These are phyloP conservation scores for Pempheris klunzingeri DNA, from an alignment of 2,797 vertebrate genomes.

Conservation along the genomic window DNA sequence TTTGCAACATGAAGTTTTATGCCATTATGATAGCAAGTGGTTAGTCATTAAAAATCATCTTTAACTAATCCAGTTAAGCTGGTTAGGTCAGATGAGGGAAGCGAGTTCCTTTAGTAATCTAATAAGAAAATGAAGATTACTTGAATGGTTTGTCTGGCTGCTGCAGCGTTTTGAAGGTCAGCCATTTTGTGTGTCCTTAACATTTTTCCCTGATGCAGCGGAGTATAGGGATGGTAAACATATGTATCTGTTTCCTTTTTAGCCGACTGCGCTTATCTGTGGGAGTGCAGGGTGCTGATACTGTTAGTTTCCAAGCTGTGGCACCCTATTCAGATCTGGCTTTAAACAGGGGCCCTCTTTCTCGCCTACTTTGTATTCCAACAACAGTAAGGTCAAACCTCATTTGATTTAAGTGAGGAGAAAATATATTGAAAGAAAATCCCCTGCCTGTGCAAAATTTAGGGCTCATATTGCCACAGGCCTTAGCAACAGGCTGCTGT, in stretches of 20 bases:
- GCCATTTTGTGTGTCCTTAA: constrained; percentile 64
- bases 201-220: constrained; percentile 71
- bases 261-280: constrained; percentile 74
- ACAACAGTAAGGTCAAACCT: constrained; percentile 67
- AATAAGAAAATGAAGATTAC: constrained; percentile 36
- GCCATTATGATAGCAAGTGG: no score
- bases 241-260: constrained; percentile 70
- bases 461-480: constrained; percentile 24
- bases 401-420: constrained; percentile 63
- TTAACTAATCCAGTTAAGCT: no score
- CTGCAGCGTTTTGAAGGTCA: constrained; percentile 75
- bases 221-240: constrained; percentile 73
- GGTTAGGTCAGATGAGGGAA: no score
- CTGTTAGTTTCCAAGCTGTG: constrained; percentile 64
- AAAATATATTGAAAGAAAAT: constrained; percentile 39
- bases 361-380: constrained; percentile 68
- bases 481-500: constrained; percentile 32
- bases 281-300: constrained; percentile 73
- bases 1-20: no score
- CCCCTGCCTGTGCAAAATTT: constrained; percentile 39
- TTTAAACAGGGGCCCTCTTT: constrained; percentile 55
- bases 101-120: constrained; percentile 17
- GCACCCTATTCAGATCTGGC: constrained; percentile 55
- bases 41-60: no score
- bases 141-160: constrained; percentile 46